phyloP scores from a whole-genome alignment of 1,140 invertebrate genomes.

The Harpegnathos saltator region DNA sequence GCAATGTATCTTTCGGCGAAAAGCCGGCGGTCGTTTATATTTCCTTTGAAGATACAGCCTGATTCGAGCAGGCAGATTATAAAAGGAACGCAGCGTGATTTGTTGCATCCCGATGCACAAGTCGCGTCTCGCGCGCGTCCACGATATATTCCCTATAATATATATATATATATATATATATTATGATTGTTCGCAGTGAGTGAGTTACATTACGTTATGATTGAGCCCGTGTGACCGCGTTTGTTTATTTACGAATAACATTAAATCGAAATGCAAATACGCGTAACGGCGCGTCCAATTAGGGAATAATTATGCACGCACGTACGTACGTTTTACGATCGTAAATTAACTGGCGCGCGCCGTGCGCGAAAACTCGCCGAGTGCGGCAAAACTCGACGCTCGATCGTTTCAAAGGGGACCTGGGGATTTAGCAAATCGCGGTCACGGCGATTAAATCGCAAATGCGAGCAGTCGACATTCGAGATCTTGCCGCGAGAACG shows the following conservation, averaged over 20 bases:
- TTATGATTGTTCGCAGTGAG: slow-evolving; percentile 7
- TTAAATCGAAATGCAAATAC: slow-evolving; percentile 48
- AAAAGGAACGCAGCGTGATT: too few species aligned
- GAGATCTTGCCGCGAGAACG: neutral
- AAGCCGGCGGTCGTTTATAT: too few species aligned
- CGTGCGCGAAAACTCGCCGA: slow-evolving; percentile 14
- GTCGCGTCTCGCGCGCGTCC: neutral
- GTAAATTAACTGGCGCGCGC: slow-evolving; percentile 26
- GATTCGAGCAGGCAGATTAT: too few species aligned
- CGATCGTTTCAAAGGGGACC: slow-evolving; percentile 14
- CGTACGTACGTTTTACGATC: slow-evolving; percentile 12
- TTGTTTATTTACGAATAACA: slow-evolving; percentile 38
- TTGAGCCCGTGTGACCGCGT: neutral
- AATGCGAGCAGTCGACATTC: slow-evolving; percentile 22
- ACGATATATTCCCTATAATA: neutral
- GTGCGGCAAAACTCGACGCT: neutral
- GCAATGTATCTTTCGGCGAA: too few species aligned
- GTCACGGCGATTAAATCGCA: slow-evolving; percentile 34
- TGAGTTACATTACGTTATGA: neutral
- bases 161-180: neutral
- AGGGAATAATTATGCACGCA: slow-evolving; percentile 32
- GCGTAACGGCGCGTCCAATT: slow-evolving; percentile 30
- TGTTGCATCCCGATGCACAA: neutral
- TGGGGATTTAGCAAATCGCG: slow-evolving; percentile 30
- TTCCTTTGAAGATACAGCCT: too few species aligned